Evolutionary conservation across 1,140 invertebrate genomes (phyloP), one percentile per base, ranked within the genome.

Genomic region (Daktulosphaira vitifoliae): DNA sequence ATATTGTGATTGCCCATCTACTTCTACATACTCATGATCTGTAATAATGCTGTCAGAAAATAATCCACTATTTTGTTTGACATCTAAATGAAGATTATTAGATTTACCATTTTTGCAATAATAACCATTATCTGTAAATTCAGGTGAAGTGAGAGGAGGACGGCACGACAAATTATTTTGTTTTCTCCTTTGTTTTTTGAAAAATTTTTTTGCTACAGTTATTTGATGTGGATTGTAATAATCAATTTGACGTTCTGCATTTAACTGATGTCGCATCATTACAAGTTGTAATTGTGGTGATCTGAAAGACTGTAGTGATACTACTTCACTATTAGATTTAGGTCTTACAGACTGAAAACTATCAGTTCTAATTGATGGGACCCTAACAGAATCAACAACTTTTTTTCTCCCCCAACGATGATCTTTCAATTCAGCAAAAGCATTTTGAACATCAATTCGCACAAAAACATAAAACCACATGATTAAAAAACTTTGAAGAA

Each of bases 211-310:
- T 0, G 92, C 91, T 1, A 92, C 89, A 15, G 89, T 90, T 73
- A 89, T 93, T 74, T 96, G 92, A 71, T 89, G 87, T 0, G 90
- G 89, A 78, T 96, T 93, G 71, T 94, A 94, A 74, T 94, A 96
- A 74, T 89, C 81, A 70, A 91, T 85, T 0, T 86, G 84, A 64
- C 20, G 46, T 39, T 50, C 49, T 4, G 50, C 13, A 48, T 62
- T 48, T 29, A 62, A 62, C 9, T 86, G 84, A 1, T 83, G 83
- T 66, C 83, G 83, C 3, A 84, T 85, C 48, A 84, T 84, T 49
- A 85, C 82, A 7, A 83, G 71, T 83, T 83, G 67, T 82, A 82
- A 0, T 81, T 82, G 64, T 84, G 78, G 69, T 85, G 85, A 71
- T 88, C 84, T 69, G 84, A 83, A 59, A 82, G 76, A 72, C 86